phyloP scores from a whole-genome alignment of 2,113 vertebrate species.

The Crotophaga sulcirostris region DNA sequence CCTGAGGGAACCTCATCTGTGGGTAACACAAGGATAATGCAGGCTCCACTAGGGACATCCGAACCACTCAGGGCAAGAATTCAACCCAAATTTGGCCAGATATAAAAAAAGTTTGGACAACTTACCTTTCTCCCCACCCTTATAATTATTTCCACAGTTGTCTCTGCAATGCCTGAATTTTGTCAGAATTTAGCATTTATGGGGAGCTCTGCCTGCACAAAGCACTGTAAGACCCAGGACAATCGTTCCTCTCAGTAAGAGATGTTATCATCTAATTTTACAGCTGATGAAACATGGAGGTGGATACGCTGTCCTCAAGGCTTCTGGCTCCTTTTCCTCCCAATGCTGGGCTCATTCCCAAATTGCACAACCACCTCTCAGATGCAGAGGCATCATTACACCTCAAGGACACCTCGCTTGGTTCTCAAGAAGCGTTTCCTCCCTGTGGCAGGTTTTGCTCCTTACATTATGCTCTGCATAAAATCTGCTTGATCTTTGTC shows the following conservation, averaged over 20 bases:
- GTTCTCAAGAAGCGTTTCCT: not conserved
- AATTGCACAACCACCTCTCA: not conserved
- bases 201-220: not conserved
- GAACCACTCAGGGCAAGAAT: not conserved
- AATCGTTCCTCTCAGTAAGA: not conserved
- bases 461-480: not conserved
- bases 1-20: conserved; percentile 46
- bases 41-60: not conserved
- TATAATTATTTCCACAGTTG: conserved; percentile 34
- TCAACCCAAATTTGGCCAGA: conserved; percentile 20
- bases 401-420: not conserved
- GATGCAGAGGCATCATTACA: not conserved
- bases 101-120: not conserved
- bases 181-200: not conserved
- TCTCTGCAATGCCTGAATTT: not conserved
- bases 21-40: conserved; percentile 22
- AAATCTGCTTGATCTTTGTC: too few species aligned
- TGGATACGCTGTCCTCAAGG: not conserved
- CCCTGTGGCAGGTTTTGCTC: not conserved
- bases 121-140: not conserved
- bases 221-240: rapidly evolving
- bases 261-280: not conserved
- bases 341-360: rapidly evolving
- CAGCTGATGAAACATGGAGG: not conserved
- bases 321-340: not conserved